Base-by-base conservation (phyloP, 2,113 vertebrate genomes). In the Vulpes lagopus region DNA sequence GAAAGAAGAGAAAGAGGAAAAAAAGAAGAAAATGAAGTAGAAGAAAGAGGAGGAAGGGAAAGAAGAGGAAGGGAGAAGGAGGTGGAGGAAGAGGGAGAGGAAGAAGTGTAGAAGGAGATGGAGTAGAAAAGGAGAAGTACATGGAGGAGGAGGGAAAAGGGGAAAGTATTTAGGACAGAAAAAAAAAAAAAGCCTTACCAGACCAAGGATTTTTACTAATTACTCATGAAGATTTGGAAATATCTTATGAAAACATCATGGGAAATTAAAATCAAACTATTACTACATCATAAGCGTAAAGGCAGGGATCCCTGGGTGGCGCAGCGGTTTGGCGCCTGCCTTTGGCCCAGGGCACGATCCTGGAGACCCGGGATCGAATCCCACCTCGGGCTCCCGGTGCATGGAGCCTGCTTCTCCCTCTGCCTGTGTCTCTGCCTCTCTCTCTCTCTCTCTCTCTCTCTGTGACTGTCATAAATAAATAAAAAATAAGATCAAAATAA, bases 211-310 rank as follows among this genome's bases (percentile, higher is more conserved):
- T 73, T 89, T 73, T 62, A 53, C 17, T 74, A 35, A 38, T 51
- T 87, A 53, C 30, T 91, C 9, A 32, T 71, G 19, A 97, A 91
- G 73, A 73, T 60, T 79, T 96, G 12, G 19, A 82, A 82, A 87
- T 69, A 51, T 43, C 43, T 43, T n/a, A n/a, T n/a, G 38, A 65
- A 73, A 96, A 83, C 43, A 59, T 4, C 22, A 16, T 5, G 60
- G 11, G 15, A 62, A 90, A 76, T 57, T 5, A 78, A 65, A 43
- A 35, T 57, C 60, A 88, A 22, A 83, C 38, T 79, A 80, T 59
- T 53, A 49, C 11, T 32, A 0, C 49, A 53, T 57, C 23, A 35
- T 20, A 67, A 86, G 57, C 2, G 83, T 51, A 93, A 93, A 94
- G 57, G 4, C 35, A 89, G 12, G 38, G 38, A 38, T 38, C 38